phyloP scores from a whole-genome alignment of 2,113 vertebrate genomes.

The Nycticorax nycticorax region DNA sequence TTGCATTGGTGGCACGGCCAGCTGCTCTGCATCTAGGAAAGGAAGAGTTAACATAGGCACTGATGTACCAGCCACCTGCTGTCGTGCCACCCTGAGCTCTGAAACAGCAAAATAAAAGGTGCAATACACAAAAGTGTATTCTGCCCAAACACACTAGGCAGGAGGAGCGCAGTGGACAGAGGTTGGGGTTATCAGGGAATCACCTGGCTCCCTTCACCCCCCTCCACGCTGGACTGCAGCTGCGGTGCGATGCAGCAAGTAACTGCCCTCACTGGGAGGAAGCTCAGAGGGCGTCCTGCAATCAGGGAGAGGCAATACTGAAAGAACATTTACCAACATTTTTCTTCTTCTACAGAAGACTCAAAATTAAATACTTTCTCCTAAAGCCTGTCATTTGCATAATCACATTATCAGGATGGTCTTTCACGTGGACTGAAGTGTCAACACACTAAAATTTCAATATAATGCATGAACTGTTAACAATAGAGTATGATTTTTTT shows the following conservation, averaged over 20 bases:
- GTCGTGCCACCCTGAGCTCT: not conserved
- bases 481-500: not conserved
- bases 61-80: not conserved
- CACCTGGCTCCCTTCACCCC: not conserved
- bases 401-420: constrained; percentile 32
- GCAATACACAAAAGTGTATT: not conserved
- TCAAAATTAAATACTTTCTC: constrained; percentile 10
- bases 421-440: not conserved
- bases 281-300: not conserved
- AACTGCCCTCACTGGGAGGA: not conserved
- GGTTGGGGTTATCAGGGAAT: not conserved
- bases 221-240: fast-evolving
- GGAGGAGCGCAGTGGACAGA: not conserved
- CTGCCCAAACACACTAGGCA: not conserved
- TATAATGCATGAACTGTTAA: not conserved
- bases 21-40: not conserved
- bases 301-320: not conserved
- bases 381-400: constrained; percentile 27
- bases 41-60: not conserved
- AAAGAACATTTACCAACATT: not conserved
- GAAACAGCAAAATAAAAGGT: not conserved
- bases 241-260: fast-evolving
- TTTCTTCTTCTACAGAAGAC: not conserved
- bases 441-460: constrained; percentile 11
- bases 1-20: fast-evolving